Evolutionary conservation across 2,113 vertebrate species (phyloP).

Genomic region (Nerophis lumbriciformis): DNA sequence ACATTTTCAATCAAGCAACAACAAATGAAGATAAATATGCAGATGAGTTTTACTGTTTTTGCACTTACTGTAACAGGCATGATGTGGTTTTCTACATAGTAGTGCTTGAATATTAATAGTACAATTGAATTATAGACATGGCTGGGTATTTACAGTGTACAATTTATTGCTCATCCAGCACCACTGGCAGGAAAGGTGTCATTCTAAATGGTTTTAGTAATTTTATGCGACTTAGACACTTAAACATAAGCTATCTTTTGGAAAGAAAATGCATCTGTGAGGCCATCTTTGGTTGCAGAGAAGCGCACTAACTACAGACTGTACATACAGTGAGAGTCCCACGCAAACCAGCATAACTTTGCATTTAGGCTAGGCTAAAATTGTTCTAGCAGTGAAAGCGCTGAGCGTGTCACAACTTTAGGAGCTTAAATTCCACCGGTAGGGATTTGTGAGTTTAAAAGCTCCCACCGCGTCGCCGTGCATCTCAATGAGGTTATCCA

Average conservation of each 20-base stretch:
- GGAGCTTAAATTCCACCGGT: constrained; percentile 53
- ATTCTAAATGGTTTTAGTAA: constrained; percentile 24
- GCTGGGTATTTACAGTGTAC: neutral
- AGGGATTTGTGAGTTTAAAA: constrained; percentile 59
- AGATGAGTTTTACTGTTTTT: neutral
- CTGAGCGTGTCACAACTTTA: constrained; percentile 50
- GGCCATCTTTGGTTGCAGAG: neutral
- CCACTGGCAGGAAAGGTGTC: neutral
- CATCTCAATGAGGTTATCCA: constrained; percentile 60
- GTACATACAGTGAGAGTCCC: constrained; percentile 10
- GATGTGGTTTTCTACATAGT: neutral
- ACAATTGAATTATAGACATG: neutral
- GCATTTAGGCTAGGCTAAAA: constrained; percentile 41
- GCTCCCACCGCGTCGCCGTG: constrained; percentile 42
- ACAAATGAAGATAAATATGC: neutral
- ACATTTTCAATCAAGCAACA: too few species aligned
- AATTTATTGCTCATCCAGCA: neutral
- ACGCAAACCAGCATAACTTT: constrained; percentile 20
- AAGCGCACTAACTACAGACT: neutral
- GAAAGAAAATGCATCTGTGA: constrained; percentile 11
- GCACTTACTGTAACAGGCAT: neutral
- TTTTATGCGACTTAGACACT: constrained; percentile 8
- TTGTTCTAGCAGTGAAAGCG: constrained; percentile 55
- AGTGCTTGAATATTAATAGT: neutral
- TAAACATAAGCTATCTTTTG: neutral